phyloP scores from a whole-genome alignment of 2,888 invertebrate genomes.

The Nomada fucata region DNA sequence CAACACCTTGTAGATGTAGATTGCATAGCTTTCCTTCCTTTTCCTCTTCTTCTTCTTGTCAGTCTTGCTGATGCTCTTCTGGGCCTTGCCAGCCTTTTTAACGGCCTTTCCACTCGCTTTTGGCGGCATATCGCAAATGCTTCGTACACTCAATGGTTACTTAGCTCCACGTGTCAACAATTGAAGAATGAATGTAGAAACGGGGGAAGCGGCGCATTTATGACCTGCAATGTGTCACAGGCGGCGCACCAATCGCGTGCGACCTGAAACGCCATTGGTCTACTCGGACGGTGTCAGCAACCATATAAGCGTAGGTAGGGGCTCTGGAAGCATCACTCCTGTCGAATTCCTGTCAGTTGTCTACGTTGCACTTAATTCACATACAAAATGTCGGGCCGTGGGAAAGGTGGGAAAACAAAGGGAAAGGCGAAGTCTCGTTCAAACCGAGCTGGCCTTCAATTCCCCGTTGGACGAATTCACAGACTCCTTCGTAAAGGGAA shows the following conservation, averaged over 20 bases:
- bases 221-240: neutral
- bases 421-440: neutral
- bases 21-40: slow-evolving; percentile 22
- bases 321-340: neutral
- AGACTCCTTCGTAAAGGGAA: too few species aligned
- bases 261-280: neutral
- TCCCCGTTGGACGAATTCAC: too few species aligned
- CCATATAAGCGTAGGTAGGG: neutral
- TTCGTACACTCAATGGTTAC: neutral
- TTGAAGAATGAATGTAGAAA: too few species aligned
- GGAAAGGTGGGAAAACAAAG: neutral
- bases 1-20: neutral
- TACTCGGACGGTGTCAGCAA: neutral
- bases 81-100: slow-evolving; percentile 13
- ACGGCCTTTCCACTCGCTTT: neutral
- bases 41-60: slow-evolving; percentile 19
- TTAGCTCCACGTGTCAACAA: neutral
- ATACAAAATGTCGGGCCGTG: neutral
- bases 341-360: neutral
- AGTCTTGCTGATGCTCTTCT: slow-evolving; percentile 14
- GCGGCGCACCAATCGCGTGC: neutral
- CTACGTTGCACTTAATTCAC: neutral
- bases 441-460: too few species aligned
- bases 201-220: too few species aligned
- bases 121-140: neutral